phyloP scores from a whole-genome alignment of 1,140 invertebrate species.

The Latrodectus geometricus region DNA sequence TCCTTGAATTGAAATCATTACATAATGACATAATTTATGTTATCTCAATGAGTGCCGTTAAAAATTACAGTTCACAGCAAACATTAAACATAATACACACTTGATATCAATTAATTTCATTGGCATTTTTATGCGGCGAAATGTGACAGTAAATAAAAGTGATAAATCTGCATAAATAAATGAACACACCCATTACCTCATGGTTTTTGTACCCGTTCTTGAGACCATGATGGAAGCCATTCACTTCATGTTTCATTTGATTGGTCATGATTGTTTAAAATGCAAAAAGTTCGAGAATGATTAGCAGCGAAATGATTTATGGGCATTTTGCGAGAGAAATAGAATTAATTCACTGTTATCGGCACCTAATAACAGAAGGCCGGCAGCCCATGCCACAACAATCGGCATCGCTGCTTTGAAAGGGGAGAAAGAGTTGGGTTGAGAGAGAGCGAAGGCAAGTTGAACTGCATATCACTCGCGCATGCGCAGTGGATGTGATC shows the following conservation, averaged over 20 bases:
- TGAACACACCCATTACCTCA: conserved; percentile 59
- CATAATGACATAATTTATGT: no score
- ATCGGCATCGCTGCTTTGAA: conserved; percentile 24
- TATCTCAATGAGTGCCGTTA: no score
- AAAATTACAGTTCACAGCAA: no score
- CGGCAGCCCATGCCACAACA: conserved; percentile 34
- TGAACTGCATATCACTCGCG: background rate
- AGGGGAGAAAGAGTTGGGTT: conserved; percentile 52
- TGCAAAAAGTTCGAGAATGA: background rate
- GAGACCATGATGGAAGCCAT: conserved; percentile 44
- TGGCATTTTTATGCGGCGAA: no score
- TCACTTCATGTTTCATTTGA: conserved; percentile 52
- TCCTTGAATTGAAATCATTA: no score
- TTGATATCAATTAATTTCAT: no score
- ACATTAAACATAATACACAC: no score
- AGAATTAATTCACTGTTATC: conserved; percentile 19
- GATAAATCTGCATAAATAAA: conserved; percentile 52
- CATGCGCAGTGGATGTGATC: background rate
- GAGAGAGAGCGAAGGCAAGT: background rate
- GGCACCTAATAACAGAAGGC: conserved; percentile 30
- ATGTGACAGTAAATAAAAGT: background rate
- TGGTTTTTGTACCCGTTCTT: conserved; percentile 48
- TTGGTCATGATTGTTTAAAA: conserved; percentile 41
- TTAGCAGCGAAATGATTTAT: conserved; percentile 26
- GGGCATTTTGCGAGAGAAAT: conserved; percentile 43